These are phyloP conservation scores for Romanogobio albipinnatus DNA, from an alignment of 2,113 vertebrate genomes.

Conservation along the genomic window DNA sequence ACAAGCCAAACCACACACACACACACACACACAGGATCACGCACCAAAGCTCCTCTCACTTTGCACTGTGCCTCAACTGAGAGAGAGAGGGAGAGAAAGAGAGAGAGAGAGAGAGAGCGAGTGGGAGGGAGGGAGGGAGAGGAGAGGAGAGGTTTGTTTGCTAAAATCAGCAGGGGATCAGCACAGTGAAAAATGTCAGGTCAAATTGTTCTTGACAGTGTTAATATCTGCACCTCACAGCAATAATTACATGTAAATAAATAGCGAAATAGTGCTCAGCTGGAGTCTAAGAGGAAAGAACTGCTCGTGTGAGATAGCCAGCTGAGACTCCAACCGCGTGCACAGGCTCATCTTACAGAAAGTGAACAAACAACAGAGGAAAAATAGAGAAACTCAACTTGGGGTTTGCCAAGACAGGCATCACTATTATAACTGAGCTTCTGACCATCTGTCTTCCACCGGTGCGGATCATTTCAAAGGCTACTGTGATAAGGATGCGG, in stretches of 20 bases:
- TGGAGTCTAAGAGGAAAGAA: conserved; percentile 84
- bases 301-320: conserved; percentile 82
- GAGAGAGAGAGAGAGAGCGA: conserved; percentile 43
- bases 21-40: conserved; percentile 39
- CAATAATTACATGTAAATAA: conserved; percentile 99
- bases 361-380: conserved; percentile 41
- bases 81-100: conserved; percentile 51
- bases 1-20: conserved; percentile 60
- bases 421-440: neutral
- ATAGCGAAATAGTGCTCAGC: conserved; percentile 99
- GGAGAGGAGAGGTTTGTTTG: conserved; percentile 68
- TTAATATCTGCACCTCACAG: conserved; percentile 99
- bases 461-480: too few relatives aligned
- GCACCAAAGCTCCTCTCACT: conserved; percentile 11
- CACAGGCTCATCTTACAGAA: conserved; percentile 51
- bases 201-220: conserved; percentile 99
- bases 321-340: conserved; percentile 81
- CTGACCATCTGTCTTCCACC: too few relatives aligned
- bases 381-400: conserved; percentile 30
- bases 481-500: too few relatives aligned
- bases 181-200: conserved; percentile 98
- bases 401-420: neutral
- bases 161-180: conserved; percentile 81
- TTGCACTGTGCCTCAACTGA: conserved; percentile 47
- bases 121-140: conserved; percentile 42